Conservation (phyloP, 2,888 invertebrate species). For the Temnothorax rugatulus region DNA sequence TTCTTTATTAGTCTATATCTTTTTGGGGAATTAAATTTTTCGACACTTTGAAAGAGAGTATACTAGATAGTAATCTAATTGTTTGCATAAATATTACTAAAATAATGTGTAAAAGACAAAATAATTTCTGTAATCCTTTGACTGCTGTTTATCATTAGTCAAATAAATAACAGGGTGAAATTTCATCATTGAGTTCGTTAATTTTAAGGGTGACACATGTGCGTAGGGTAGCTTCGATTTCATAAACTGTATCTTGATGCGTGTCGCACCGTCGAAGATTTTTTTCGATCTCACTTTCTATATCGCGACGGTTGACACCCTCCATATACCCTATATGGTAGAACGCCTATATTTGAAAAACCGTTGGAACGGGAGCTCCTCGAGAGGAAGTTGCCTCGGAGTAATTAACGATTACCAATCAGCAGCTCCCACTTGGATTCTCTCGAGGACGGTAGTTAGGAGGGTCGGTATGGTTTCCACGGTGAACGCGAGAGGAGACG, state of each 20-base stretch:
- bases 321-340: constrained; percentile 5
- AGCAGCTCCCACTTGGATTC: constrained; percentile 75
- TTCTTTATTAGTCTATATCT: background rate
- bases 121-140: background rate
- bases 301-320: constrained; percentile 12
- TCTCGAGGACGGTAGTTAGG: constrained; percentile 67
- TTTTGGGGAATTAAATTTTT: background rate
- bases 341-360: constrained; percentile 66
- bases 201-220: background rate
- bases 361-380: constrained; percentile 63
- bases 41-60: background rate
- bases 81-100: background rate
- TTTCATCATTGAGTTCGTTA: constrained; percentile 6
- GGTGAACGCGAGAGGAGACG: constrained; percentile 56
- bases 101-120: background rate
- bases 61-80: background rate
- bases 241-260: background rate
- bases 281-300: constrained; percentile 41
- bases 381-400: constrained; percentile 72
- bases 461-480: constrained; percentile 62
- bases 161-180: background rate
- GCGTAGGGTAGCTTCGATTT: background rate
- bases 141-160: background rate
- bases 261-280: constrained; percentile 1
- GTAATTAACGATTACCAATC: constrained; percentile 80